Conservation (phyloP, 2,797 vertebrate species). For the Anabas testudineus region DNA sequence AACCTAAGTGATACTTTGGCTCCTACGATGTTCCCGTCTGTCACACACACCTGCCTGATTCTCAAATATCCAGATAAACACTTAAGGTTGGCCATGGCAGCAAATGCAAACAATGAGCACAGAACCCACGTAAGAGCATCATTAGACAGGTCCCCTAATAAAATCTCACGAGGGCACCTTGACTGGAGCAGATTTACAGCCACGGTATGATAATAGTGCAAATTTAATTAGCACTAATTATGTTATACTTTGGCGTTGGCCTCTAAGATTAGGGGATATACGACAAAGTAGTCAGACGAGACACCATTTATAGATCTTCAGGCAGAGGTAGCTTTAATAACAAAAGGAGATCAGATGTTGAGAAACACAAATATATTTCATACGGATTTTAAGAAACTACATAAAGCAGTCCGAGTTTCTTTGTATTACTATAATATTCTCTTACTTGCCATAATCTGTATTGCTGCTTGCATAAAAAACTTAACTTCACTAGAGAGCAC, state of each 20-base stretch:
- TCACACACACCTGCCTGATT: background rate
- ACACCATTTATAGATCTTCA: background rate
- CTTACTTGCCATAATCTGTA: too few relatives aligned
- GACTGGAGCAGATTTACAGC: conserved; percentile 42
- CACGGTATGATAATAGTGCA: conserved; percentile 12
- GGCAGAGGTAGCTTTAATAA: background rate
- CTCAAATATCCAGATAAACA: conserved; percentile 15
- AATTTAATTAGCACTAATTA: conserved; percentile 36
- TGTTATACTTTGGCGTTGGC: conserved; percentile 3
- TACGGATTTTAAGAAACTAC: too few relatives aligned
- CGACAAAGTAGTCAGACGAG: background rate
- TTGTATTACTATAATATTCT: too few relatives aligned
- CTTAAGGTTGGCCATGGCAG: conserved; percentile 29
- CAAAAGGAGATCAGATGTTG: too few relatives aligned
- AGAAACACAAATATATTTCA: too few relatives aligned
- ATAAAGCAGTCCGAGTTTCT: too few relatives aligned
- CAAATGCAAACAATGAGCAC: conserved; percentile 46
- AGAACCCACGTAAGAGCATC: conserved; percentile 13
- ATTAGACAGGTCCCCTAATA: conserved; percentile 37
- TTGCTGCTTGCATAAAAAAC: too few relatives aligned
- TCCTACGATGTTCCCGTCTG: background rate
- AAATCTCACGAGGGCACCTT: conserved; percentile 43
- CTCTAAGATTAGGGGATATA: background rate
- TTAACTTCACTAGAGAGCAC: too few relatives aligned
- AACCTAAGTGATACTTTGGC: background rate